Conservation (phyloP, 2,113 vertebrate species). For the Fukomys damarensis region DNA sequence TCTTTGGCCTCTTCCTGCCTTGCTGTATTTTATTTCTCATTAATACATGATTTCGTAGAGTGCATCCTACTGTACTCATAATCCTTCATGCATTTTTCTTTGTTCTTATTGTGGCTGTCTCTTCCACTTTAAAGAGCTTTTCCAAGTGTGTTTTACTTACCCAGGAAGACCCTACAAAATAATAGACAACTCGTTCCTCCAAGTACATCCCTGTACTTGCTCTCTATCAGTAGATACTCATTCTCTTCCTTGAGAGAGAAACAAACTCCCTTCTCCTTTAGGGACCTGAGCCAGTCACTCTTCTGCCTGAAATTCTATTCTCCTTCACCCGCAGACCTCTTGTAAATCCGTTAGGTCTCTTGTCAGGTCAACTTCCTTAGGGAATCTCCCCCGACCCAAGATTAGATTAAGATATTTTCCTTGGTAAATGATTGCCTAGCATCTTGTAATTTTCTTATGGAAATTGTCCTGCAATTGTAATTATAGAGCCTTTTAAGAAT, state of each 20-base stretch:
- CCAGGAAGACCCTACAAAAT: not conserved
- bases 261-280: not conserved
- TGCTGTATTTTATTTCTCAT: not conserved
- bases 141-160: not conserved
- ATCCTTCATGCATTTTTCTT: not conserved
- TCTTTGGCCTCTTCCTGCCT: not conserved
- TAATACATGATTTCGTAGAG: not conserved
- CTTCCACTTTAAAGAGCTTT: not conserved
- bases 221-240: not conserved
- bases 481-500: slow-evolving; percentile 44
- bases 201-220: not conserved
- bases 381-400: not conserved
- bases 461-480: slow-evolving; percentile 31
- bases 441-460: slow-evolving; percentile 51
- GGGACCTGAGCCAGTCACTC: not conserved
- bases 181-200: not conserved
- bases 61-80: accelerated
- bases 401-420: slow-evolving; percentile 54
- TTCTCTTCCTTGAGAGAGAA: not conserved
- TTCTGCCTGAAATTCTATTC: not conserved
- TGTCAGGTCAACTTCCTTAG: slow-evolving; percentile 21
- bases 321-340: not conserved
- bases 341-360: not conserved
- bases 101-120: not conserved
- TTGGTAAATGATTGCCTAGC: slow-evolving; percentile 22